Evolutionary conservation across 1,140 invertebrate genomes (phyloP).

Genomic region (Rhyacophila brunnea): DNA sequence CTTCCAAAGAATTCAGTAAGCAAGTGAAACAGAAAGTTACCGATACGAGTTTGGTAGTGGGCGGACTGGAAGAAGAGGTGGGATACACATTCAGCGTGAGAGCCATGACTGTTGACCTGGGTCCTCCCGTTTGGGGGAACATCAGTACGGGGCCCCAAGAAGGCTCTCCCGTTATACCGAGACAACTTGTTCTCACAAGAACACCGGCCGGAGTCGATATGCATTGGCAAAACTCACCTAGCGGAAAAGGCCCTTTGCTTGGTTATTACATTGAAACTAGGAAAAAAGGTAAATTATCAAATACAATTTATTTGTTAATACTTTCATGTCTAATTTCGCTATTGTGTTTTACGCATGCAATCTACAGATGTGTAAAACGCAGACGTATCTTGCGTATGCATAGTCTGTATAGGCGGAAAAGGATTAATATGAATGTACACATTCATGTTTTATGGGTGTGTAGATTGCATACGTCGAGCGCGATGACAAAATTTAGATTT

Average conservation of each 20-base stretch:
- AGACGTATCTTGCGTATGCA: too few species aligned
- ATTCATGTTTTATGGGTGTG: too few species aligned
- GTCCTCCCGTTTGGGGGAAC: constrained; percentile 73
- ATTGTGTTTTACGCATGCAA: too few species aligned
- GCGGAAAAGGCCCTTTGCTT: constrained; percentile 80
- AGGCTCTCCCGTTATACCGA: constrained; percentile 80
- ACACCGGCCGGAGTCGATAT: constrained; percentile 83
- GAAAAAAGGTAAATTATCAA: constrained; percentile 69
- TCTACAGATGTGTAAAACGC: too few species aligned
- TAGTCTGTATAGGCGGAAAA: too few species aligned
- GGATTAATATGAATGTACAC: too few species aligned
- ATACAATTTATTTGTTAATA: background rate
- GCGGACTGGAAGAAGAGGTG: constrained; percentile 86
- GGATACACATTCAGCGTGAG: constrained; percentile 88
- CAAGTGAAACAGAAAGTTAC: constrained; percentile 92
- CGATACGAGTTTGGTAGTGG: constrained; percentile 74
- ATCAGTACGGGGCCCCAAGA: constrained; percentile 93
- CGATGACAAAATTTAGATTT: too few species aligned
- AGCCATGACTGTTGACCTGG: constrained; percentile 85
- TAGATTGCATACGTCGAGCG: too few species aligned
- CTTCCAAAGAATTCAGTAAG: constrained; percentile 73
- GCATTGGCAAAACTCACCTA: constrained; percentile 83
- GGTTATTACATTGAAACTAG: constrained; percentile 93
- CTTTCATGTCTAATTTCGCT: too few species aligned
- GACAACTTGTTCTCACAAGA: constrained; percentile 69